A percentile compares a stretch with the other conserved stretches of the same genome.
These are phyloP conservation scores for Nyctereutes procyonoides DNA, from an alignment of 2,113 vertebrate species.

Conservation along the genomic window DNA sequence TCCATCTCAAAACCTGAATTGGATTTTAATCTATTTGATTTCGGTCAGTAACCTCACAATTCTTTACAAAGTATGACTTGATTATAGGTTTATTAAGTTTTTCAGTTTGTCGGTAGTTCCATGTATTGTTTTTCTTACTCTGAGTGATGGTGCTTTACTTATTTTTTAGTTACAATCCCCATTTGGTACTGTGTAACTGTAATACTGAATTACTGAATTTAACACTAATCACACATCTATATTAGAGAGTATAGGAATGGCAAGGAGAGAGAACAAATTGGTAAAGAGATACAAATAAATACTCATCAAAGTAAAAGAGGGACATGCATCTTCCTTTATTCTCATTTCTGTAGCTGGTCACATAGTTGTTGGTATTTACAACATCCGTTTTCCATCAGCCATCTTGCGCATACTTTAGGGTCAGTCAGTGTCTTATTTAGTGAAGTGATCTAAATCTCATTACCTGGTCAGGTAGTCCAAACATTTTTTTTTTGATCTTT, in stretches of 20 bases:
- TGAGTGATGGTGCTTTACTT: background rate
- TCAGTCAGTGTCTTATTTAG: background rate
- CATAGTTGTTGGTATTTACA: background rate
- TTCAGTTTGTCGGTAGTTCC: background rate
- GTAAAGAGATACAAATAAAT: background rate
- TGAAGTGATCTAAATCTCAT: background rate
- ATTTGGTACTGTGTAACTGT: background rate
- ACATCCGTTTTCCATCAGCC: background rate
- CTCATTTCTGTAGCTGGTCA: background rate
- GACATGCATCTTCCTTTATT: background rate
- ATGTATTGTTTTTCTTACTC: background rate
- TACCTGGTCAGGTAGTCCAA: no score
- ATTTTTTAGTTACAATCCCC: background rate
- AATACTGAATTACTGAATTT: background rate
- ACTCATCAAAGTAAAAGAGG: background rate
- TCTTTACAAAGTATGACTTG: background rate
- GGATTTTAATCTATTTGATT: background rate
- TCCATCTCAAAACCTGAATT: background rate
- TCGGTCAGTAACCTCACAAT: background rate
- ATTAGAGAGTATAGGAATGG: background rate
- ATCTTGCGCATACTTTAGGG: no score
- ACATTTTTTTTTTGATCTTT: background rate
- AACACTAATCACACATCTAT: background rate
- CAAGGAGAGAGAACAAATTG: background rate
- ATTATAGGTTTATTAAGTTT: background rate